Base-by-base conservation (phyloP, 2,888 invertebrate species). In the Parnassius glacialis region DNA sequence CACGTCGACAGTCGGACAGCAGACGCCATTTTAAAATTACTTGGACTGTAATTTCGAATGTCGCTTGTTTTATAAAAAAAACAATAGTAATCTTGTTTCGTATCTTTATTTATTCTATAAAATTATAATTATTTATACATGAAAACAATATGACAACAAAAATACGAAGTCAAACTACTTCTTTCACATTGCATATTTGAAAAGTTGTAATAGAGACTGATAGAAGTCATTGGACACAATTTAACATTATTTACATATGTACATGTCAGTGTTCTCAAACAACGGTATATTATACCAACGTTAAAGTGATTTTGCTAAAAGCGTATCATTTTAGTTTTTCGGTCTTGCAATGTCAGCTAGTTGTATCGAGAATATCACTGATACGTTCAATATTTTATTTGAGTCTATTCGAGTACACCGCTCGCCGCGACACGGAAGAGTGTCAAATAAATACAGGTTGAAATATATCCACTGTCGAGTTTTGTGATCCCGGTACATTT, bases 321-420 rank as follows among this genome's bases (percentile, higher is more conserved):
- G 75, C 81, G 87, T 87, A 90, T 90, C 89, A 90, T 90, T 89
- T 90, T 90, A 88, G 87, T 88, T 89, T 87, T 84, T 81, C 85
- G 81, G 84, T 81, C 80, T 80, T 76, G 80, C 85, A 84, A 84
- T 83, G 84, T 77, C 84, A 80, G 70, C 73, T 73, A 78, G 80
- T 83, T 79, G 83, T 82, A 85, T 82, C 80, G 80, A 84, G 84
- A 84, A 83, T 85, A 85, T 84, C 84, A 78, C 81, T 85, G 77
- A 86, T 87, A 87, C 83, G 78, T 82, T 84, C 83, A 79, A 89
- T 85, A 88, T 84, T 87, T 87, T 90, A 89, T 87, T 82, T 82
- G 83, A 83, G 81, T 80, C 80, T 80, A 80, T 79, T 76, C 76
- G 82, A 79, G 85, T 79, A 72, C 83, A 76, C 62, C 75, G 75